Evolutionary conservation across 2,113 vertebrate genomes (phyloP).

Genomic region (Ovibos moschatus): DNA sequence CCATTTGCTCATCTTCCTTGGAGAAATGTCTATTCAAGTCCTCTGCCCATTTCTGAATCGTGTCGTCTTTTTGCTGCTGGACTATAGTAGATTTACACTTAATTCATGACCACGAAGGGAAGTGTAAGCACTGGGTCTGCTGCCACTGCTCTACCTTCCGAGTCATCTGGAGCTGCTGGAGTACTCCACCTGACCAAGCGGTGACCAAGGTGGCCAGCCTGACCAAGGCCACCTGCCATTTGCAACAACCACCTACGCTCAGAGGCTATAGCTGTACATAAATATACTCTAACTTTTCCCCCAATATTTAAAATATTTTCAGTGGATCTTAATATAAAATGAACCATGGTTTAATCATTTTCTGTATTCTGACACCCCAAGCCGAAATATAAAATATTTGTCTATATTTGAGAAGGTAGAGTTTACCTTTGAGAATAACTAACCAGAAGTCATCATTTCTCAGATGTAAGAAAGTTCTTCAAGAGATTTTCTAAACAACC

Average conservation of each 20-base stretch:
- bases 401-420: background rate
- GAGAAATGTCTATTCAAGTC: background rate
- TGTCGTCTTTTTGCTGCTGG: background rate
- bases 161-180: fast-evolving
- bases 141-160: fast-evolving
- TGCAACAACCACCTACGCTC: background rate
- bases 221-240: background rate
- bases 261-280: background rate
- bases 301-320: background rate
- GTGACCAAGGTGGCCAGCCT: fast-evolving
- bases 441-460: background rate
- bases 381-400: background rate
- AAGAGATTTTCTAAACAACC: background rate
- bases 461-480: background rate
- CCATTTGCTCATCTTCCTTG: background rate
- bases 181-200: fast-evolving
- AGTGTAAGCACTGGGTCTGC: too few relatives aligned
- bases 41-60: background rate
- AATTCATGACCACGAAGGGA: background rate
- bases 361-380: background rate
- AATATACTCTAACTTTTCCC: too few relatives aligned
- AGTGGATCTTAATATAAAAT: background rate
- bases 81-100: background rate
- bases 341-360: background rate
- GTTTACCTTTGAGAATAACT: background rate